These are phyloP conservation scores for Myotis brandtii DNA, from an alignment of 2,113 vertebrate species.

Conservation along the genomic window DNA sequence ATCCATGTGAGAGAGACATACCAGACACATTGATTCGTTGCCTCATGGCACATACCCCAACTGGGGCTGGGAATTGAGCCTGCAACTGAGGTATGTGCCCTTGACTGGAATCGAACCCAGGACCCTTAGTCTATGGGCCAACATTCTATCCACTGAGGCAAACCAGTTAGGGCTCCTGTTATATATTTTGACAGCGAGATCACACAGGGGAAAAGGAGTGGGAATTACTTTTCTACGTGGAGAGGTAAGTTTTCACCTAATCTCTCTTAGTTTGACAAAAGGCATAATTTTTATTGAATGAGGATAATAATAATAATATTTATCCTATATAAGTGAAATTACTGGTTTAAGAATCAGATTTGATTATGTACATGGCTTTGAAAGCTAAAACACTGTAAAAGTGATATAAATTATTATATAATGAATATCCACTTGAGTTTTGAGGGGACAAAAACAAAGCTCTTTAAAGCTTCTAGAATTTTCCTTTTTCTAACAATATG, in stretches of 20 bases:
- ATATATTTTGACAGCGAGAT: background rate
- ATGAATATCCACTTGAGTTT: background rate
- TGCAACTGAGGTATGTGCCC: no score
- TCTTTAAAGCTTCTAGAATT: constrained; percentile 8
- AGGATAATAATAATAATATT: background rate
- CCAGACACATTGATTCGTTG: no score
- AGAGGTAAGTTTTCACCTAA: background rate
- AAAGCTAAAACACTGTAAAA: constrained; percentile 27
- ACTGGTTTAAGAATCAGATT: background rate
- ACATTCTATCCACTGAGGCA: no score
- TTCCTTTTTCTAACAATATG: background rate
- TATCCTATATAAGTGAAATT: background rate
- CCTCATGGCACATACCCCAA: no score
- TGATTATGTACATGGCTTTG: background rate
- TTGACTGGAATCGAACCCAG: no score
- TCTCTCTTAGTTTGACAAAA: background rate
- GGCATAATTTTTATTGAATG: background rate
- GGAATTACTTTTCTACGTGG: background rate
- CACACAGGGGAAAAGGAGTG: background rate
- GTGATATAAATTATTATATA: background rate
- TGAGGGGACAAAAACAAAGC: background rate
- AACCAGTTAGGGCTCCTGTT: no score
- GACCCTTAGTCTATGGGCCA: no score
- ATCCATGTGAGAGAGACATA: no score
- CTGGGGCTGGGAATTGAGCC: no score